Evolutionary conservation across 1,140 invertebrate genomes (phyloP).

Genomic region (Lepidostoma basale): DNA sequence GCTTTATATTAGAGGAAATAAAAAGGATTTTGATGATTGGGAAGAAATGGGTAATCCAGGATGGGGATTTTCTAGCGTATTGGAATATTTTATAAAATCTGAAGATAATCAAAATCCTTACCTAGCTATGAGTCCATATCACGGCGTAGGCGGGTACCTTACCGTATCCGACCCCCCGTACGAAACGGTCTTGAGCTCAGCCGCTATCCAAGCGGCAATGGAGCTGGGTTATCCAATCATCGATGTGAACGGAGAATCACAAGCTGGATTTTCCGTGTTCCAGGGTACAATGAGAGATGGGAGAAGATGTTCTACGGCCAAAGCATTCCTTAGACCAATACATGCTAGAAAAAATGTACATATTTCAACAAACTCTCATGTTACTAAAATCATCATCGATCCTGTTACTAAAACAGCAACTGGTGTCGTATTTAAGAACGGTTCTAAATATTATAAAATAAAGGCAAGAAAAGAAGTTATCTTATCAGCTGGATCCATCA

Average conservation of each 20-base stretch:
- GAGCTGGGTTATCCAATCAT: slow-evolving; percentile 87
- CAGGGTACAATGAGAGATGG: slow-evolving; percentile 88
- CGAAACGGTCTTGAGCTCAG: slow-evolving; percentile 75
- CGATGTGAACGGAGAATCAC: slow-evolving; percentile 83
- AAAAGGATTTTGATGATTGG: not conserved
- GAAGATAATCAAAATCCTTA: not conserved
- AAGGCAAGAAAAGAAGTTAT: slow-evolving; percentile 59
- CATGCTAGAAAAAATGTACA: slow-evolving; percentile 81
- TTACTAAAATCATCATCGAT: slow-evolving; percentile 74
- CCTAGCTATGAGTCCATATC: not conserved
- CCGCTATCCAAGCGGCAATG: slow-evolving; percentile 84
- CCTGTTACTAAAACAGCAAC: slow-evolving; percentile 72
- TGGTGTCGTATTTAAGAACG: slow-evolving; percentile 75
- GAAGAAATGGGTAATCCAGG: not conserved
- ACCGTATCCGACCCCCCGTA: slow-evolving; percentile 65
- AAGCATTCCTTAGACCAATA: slow-evolving; percentile 82
- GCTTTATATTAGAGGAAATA: not conserved
- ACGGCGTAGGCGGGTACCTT: not conserved
- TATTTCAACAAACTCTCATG: slow-evolving; percentile 77
- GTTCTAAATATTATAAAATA: slow-evolving; percentile 62
- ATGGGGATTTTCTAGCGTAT: not conserved
- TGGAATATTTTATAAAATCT: not conserved
- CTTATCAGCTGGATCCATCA: slow-evolving; percentile 59
- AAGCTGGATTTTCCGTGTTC: slow-evolving; percentile 87
- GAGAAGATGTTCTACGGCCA: too few species aligned